Base-by-base conservation (phyloP, 2,888 invertebrate species). In the Elgonia sp. region DNA sequence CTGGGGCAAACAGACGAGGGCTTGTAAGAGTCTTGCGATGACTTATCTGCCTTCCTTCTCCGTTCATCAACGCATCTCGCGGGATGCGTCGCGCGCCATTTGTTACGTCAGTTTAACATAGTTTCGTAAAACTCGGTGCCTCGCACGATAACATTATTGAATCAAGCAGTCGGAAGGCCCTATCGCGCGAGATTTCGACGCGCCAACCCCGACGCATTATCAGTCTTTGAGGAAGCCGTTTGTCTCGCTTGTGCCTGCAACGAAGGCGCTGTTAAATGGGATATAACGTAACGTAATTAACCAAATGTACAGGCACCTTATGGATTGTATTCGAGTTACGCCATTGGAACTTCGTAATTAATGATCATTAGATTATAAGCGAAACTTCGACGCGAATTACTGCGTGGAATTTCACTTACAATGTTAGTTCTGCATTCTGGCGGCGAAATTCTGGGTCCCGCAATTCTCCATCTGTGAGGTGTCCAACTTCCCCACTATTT, bases 81-180 rank as follows among this genome's bases (percentile, higher is more conserved):
- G 69, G 29, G 67, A 42, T 46, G 46, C 46, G 46, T 46, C 16
- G 46, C n/a, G 40, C 50, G 67, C 67, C 79, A 81, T 83, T 88
- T 80, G 82, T 88, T 83, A 80, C 76, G 83, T 83, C 85, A 80
- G 79, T 88, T 88, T 83, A 88, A 75, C 85, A 88, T 69, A 85
- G 83, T 88, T 88, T 79, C 82, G 62, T 50, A 62, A 84, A 81
- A 82, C 77, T 81, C 40, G 65, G 60, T 29, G 55, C 46, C n/a
- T 53, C 1, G 60, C 70, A 63, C 69, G 88, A 85, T 88, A 88
- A 88, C 88, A 50, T 79, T 83, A 83, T 87, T 80, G 87, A 83
- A 83, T 83, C 79, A 79, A 65, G 65, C 18, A 79, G 82, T 73
- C 60, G 63, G 67, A 65, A 21, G 63, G 9, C 10, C 81, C 62